Percentiles rank a stretch among this genome's conserved stretches.
Evolutionary conservation across 2,797 vertebrate genomes (phyloP).

Genomic region (Tympanoctomys barrerae): DNA sequence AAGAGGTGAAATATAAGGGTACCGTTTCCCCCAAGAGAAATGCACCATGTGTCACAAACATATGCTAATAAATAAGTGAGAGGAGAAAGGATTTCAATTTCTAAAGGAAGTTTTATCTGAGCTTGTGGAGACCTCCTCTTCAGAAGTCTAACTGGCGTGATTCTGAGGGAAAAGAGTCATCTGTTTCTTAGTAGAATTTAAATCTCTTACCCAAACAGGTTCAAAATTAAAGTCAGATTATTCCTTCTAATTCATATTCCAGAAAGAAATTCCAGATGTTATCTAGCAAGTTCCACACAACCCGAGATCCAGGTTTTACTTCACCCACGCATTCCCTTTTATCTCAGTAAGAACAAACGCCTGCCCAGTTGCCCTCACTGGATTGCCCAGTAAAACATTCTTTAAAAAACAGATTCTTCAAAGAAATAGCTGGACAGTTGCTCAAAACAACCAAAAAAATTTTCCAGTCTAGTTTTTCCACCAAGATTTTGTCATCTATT

Average conservation of each 20-base stretch:
- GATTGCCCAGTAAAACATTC: background rate
- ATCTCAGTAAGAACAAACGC: background rate
- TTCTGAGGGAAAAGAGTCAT: conserved; percentile 14
- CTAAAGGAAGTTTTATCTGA: conserved; percentile 61
- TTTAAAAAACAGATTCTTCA: conserved; percentile 33
- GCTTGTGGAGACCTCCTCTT: background rate
- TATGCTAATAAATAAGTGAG: background rate
- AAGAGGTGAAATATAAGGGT: background rate
- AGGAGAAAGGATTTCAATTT: conserved; percentile 24
- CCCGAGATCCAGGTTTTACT: background rate
- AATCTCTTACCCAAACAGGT: conserved; percentile 26
- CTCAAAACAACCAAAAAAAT: conserved; percentile 7
- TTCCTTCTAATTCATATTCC: conserved; percentile 29
- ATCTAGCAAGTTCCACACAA: background rate
- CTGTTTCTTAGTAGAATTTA: conserved; percentile 60
- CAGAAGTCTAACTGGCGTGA: background rate
- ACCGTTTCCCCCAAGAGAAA: background rate
- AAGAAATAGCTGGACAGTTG: conserved; percentile 45
- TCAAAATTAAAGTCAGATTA: conserved; percentile 20
- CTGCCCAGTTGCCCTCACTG: background rate
- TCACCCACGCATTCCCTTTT: background rate
- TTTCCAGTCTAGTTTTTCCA: conserved; percentile 18
- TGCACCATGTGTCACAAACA: background rate
- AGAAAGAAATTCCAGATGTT: conserved; percentile 45
- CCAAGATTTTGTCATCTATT: background rate